Evolutionary conservation across 1,140 invertebrate genomes (phyloP), one percentile per base, ranked within the genome.

Genomic region (Drosophila orena): DNA sequence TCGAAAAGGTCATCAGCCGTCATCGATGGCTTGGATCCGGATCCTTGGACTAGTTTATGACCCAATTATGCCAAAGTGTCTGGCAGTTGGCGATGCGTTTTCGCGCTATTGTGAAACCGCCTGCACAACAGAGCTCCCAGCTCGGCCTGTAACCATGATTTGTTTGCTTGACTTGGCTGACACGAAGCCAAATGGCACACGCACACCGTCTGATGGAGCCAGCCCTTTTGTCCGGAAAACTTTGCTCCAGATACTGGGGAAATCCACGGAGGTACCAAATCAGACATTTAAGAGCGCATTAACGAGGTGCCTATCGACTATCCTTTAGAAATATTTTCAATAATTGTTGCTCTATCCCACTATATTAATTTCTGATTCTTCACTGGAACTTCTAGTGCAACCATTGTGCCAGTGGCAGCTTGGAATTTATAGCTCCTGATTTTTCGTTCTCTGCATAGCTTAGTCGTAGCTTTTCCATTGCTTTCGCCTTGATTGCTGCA

Each of bases 61-160:
- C 84, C 84, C 84, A 89, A 89, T 89, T 89, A 83, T 89, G 84
- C 84, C 84, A 89, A 89, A 89, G 84, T 80, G 79, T 89, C 79
- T 89, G 85, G 59, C 79, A 84, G 78, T 89, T 81, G 66, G 71
- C 71, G 66, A 79, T 86, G 79, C 83, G 79, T 88, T 78, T 83
- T 64, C 59, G 65, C 57, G 57, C 70, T 75, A 81, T 79, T 85
- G 75, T 62, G 62, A 68, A 35, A 62, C 27, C 22, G 40, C 34
- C 54, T 30, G 42, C 27, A 27, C 50, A 24, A 38, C n/a, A 59
- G 35, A 60, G 44, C 24, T n/a, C 11, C 12, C 46, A 20, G 27
- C 35, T 22, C 47, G 49, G 43, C 20, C 24, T 55, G 15, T 40
- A 69, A 43, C 42, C 65, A 74, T 74, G 71, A 74, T 62, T 74